Conservation (phyloP, 1,140 invertebrate species). For the Diachasmimorpha longicaudata region DNA sequence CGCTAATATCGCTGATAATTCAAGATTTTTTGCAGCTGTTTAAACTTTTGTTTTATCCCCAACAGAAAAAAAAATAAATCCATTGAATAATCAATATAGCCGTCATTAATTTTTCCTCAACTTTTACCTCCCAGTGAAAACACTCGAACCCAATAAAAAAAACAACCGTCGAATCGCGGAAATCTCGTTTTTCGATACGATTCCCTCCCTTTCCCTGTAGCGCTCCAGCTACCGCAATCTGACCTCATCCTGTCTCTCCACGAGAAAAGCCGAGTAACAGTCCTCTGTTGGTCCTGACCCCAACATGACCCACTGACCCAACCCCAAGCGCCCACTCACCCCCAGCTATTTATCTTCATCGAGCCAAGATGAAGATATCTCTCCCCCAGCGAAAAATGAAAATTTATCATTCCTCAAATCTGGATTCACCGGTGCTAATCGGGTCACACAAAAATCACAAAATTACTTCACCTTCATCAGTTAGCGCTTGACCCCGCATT, state of each 20-base stretch:
- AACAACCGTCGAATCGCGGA: neutral
- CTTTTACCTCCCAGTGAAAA: neutral
- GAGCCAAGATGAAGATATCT: neutral
- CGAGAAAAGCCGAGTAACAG: neutral
- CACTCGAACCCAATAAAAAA: neutral
- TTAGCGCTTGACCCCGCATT: neutral
- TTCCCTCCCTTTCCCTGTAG: neutral
- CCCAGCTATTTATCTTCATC: neutral
- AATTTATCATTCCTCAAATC: too few relatives aligned
- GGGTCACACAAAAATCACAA: neutral
- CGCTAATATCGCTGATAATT: too few relatives aligned
- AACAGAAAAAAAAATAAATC: too few relatives aligned
- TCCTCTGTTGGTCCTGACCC: neutral
- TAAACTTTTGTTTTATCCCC: too few relatives aligned
- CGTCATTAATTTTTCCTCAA: too few relatives aligned
- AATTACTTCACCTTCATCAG: neutral
- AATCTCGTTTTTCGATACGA: neutral
- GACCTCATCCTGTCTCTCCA: neutral
- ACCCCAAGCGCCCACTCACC: neutral
- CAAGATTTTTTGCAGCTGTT: too few relatives aligned
- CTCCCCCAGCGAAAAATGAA: too few relatives aligned
- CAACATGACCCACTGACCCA: neutral
- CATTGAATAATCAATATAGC: neutral
- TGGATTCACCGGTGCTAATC: neutral
- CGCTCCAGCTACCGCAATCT: neutral